phyloP scores from a whole-genome alignment of 2,888 invertebrate species.

The Drosophila planitibia region DNA sequence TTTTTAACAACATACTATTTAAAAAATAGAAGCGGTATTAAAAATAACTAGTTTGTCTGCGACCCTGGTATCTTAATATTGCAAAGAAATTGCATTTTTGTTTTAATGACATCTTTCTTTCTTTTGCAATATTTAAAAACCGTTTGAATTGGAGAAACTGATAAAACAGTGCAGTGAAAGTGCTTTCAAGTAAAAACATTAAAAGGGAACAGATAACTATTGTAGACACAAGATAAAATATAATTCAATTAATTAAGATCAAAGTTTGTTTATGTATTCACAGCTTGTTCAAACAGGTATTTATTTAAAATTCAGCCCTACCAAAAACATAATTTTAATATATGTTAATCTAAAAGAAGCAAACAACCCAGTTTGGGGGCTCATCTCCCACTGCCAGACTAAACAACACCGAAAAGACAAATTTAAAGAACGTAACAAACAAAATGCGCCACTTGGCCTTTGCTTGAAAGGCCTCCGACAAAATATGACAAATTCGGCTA shows the following conservation, averaged over 20 bases:
- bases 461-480: conserved; percentile 64
- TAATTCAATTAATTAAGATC: not conserved
- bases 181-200: not conserved
- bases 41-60: not conserved
- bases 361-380: not conserved
- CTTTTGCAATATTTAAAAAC: not conserved
- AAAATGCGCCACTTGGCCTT: conserved; percentile 60
- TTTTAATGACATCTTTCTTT: not conserved
- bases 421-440: conserved; percentile 60
- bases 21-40: not conserved
- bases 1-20: not conserved
- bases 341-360: not conserved
- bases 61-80: not conserved
- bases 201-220: not conserved
- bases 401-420: conserved; percentile 43
- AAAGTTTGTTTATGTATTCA: not conserved
- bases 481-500: conserved; percentile 77
- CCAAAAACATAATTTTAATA: not conserved
- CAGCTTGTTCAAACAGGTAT: not conserved
- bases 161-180: not conserved
- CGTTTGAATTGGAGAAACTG: not conserved
- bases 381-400: not conserved
- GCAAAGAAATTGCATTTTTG: not conserved
- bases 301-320: not conserved
- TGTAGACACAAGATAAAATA: not conserved